Evolutionary conservation across 2,797 vertebrate species (phyloP).

Genomic region (Vireo griseus): DNA sequence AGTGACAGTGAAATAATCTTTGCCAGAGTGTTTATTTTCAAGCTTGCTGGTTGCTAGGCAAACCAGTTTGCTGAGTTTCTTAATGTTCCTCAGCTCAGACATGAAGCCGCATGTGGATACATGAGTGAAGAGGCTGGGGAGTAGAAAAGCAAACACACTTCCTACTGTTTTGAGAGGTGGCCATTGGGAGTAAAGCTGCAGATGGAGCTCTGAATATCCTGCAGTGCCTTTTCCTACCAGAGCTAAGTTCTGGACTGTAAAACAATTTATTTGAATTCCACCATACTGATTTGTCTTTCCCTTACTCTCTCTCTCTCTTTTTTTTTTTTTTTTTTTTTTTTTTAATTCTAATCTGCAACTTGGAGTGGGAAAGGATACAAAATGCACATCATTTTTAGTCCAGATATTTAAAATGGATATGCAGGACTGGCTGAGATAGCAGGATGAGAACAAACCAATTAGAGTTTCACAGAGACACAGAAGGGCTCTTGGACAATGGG

Average conservation of each 20-base stretch:
- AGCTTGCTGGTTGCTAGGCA: neutral
- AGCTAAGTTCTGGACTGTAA: neutral
- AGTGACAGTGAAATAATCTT: neutral
- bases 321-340: neutral
- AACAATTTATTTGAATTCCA: neutral
- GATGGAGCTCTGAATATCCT: neutral
- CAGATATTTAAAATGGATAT: slow-evolving; percentile 38
- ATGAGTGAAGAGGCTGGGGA: neutral
- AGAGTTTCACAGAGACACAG: neutral
- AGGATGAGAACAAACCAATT: slow-evolving; percentile 9
- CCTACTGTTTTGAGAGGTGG: neutral
- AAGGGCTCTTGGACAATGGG: neutral
- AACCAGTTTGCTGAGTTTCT: slow-evolving; percentile 7
- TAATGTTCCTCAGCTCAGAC: neutral
- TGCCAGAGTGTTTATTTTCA: neutral
- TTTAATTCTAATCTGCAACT: neutral
- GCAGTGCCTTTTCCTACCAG: neutral
- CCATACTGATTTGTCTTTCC: neutral
- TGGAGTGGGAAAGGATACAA: neutral
- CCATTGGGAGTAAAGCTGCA: neutral
- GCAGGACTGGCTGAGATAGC: neutral
- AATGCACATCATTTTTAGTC: neutral
- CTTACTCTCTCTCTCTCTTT: neutral
- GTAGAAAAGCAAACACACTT: neutral
- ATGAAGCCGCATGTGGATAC: neutral